Base-by-base conservation (phyloP, 2,113 vertebrate species). In the Rhinolophus sinicus region DNA sequence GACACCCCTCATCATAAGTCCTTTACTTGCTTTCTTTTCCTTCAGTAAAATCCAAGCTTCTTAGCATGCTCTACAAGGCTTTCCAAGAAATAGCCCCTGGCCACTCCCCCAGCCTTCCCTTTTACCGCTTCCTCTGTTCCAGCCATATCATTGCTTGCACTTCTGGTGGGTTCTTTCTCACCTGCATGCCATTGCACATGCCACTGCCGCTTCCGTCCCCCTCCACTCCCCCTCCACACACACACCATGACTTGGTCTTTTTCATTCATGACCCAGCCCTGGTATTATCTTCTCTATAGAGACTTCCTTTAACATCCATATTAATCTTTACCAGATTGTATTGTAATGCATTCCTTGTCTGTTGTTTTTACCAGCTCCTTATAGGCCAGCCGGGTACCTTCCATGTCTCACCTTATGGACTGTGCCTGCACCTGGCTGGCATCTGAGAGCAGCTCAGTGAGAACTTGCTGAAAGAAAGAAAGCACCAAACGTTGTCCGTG, bases 1-100 rank as follows among this genome's bases (percentile, higher is more conserved):
- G 40, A 16, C n/a, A 70, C 6, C 72, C 12, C 8, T 92, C 67
- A 93, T 67, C 33, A 70, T 93, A 28, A 58, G 9, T 69, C 67
- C 18, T 60, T 62, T 69, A 44, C 52, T 81, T 83, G n/a, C 21
- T 90, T 95, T 73, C 14, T 75, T 94, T 90, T 16, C 21, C 28
- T 95, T 94, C 56, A 97, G 3, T 65, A 44, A 73, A 87, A 50
- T 33, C 50, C 21, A 77, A 75, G 35, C 28, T 93, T 76, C 73
- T 92, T 70, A n/a, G 38, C n/a, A 40, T 60, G 15, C 1, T 89
- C 19, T 64, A 8, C 3, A 62, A 69, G 5, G 12, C 10, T 80
- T 9, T 44, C 72, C 1, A 76, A 40, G 54, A 87, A 64, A 40
- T 26, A 88, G 33, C 22, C 2, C 47, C 60, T 86, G 8, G 6